Evolutionary conservation across 2,888 invertebrate species (phyloP).

Genomic region (Sinotaia quadrata): DNA sequence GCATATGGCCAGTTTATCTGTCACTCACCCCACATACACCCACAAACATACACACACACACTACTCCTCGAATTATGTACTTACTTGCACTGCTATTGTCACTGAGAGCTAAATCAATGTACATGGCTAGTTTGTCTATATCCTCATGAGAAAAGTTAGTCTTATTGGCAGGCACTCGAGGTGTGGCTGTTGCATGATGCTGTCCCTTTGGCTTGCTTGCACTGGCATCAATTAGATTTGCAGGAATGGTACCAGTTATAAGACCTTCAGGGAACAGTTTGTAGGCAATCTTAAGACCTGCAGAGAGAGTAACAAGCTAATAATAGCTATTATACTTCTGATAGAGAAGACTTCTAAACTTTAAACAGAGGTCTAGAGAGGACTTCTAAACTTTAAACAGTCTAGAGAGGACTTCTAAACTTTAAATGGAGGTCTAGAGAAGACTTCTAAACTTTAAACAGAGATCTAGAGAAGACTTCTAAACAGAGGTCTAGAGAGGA

Average conservation of each 20-base stretch:
- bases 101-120: constrained; percentile 57
- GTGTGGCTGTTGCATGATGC: constrained; percentile 31
- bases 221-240: constrained; percentile 42
- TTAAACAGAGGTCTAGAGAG: too few species aligned
- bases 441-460: too few species aligned
- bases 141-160: constrained; percentile 53
- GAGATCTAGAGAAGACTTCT: too few species aligned
- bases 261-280: constrained; percentile 69
- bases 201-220: not conserved
- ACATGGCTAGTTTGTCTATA: constrained; percentile 57
- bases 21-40: too few species aligned
- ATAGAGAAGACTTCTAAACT: too few species aligned
- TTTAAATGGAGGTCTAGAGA: too few species aligned
- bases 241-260: constrained; percentile 66
- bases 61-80: too few species aligned
- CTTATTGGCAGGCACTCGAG: constrained; percentile 36
- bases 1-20: constrained; percentile 57
- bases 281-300: constrained; percentile 69
- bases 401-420: too few species aligned
- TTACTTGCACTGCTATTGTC: constrained; percentile 67
- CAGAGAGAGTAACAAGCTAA: constrained; percentile 14
- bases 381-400: too few species aligned
- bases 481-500: too few species aligned
- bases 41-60: too few species aligned
- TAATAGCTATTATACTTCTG: too few species aligned